Evolutionary conservation across 2,113 vertebrate genomes (phyloP).

Genomic region (Oreochromis spilurus): DNA sequence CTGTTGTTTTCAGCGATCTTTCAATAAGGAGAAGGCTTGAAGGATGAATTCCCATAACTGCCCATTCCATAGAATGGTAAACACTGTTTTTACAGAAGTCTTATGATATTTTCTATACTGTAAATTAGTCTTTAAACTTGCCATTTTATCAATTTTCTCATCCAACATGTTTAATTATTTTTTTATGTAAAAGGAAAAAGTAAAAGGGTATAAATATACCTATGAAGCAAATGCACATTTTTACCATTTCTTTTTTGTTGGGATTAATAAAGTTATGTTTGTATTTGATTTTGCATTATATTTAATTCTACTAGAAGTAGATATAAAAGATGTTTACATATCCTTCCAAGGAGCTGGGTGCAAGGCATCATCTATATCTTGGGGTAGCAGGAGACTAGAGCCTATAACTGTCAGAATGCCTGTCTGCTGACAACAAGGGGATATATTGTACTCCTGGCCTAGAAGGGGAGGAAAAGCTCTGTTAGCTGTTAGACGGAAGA

Average conservation of each 20-base stretch:
- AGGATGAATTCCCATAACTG: not conserved
- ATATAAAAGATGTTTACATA: not conserved
- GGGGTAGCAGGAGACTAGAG: not conserved
- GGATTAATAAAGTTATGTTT: not conserved
- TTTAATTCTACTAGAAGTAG: not conserved
- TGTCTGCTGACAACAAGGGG: not conserved
- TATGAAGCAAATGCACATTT: not conserved
- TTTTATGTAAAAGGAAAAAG: not conserved
- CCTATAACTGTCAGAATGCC: conserved; percentile 43
- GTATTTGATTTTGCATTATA: not conserved
- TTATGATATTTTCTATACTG: not conserved
- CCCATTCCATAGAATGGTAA: not conserved
- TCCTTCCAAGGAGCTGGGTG: not conserved
- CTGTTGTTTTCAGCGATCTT: not conserved
- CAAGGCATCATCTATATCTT: not conserved
- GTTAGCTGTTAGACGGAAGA: conserved; percentile 22
- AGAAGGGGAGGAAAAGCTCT: not conserved
- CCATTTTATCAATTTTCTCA: not conserved
- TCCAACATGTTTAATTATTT: not conserved
- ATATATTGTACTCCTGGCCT: not conserved
- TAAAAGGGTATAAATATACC: not conserved
- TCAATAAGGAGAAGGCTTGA: not conserved
- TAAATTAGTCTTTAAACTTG: not conserved
- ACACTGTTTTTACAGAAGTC: not conserved
- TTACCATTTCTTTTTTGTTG: not conserved